Evolutionary conservation across 2,113 vertebrate species (phyloP), one percentile per base, ranked within the genome.

Genomic region (Pygoscelis antarcticus): DNA sequence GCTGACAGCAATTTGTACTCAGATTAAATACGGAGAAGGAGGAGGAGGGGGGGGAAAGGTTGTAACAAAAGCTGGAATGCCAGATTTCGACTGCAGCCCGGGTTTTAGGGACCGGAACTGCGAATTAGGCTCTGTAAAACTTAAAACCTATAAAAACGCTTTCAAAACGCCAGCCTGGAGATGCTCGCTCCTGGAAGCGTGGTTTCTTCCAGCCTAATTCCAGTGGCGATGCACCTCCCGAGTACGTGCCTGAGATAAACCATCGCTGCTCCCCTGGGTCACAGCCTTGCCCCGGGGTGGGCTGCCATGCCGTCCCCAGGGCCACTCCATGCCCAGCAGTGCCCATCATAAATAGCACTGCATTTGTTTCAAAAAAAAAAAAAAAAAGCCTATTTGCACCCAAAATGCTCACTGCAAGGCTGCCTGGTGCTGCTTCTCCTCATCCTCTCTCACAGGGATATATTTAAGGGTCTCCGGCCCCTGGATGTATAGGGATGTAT

Each of bases 1-100:
- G 98, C 98, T 98, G 98, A 98, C 98, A 98, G 98, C 98, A 98
- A 98, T 98, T 98, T 98, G 98, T 98, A 98, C 98, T 98, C 95
- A 87, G 97, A 98, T 98, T 98, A 98, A 98, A 96, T 98, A 98
- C 8, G 61, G 96, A 93, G 95, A 55, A 87, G 85, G 92, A 89
- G 95, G 95, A 74, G 95, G 90, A 57, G 72, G 7, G 54, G 62
- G 30, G 69, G 75, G 54, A 57, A 80, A 87, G 96, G 98, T 97
- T 98, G 96, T 93, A 97, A 97, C 85, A 93, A 95, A 98, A 98
- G 94, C 95, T 97, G 96, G 94, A 97, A 97, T 96, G 90, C 91
- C 95, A 97, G 97, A 98, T 96, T 93, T 90, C 69, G 17, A 94
- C 92, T 72, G 88, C 76, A 94, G 80, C 85, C 76, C 51, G 75